A percentile compares a stretch with the other conserved stretches of the same genome.
phyloP scores from a whole-genome alignment of 1,140 invertebrate species.

The Ostrea denselamellosa region DNA sequence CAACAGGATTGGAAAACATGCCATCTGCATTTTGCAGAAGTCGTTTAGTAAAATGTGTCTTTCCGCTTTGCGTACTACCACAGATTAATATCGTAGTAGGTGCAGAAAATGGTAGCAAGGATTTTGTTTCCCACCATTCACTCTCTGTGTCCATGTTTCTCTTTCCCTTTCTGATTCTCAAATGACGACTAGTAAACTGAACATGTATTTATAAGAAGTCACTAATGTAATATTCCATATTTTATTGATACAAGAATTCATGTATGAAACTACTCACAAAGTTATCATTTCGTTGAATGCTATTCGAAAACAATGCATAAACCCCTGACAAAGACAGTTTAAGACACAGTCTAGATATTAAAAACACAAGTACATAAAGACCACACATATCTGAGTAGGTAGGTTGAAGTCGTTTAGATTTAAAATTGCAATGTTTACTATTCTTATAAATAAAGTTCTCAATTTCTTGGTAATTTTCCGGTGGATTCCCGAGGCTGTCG shows the following conservation, averaged over 20 bases:
- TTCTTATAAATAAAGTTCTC: conserved; percentile 45
- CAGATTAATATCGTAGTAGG: too few species aligned
- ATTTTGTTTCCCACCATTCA: too few species aligned
- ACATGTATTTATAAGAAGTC: conserved; percentile 20
- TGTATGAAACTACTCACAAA: conserved; percentile 36
- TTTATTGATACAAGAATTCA: conserved; percentile 41
- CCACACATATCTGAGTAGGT: conserved; percentile 5
- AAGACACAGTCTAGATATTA: background rate
- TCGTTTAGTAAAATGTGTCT: too few species aligned
- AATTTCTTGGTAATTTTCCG: conserved; percentile 10
- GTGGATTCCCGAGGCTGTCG: conserved; percentile 44
- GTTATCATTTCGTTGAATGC: background rate
- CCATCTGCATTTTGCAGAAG: too few species aligned
- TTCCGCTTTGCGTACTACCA: too few species aligned
- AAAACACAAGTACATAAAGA: conserved; percentile 43
- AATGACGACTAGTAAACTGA: background rate
- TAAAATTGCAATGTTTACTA: background rate
- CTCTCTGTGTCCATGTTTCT: too few species aligned
- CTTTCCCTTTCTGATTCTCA: too few species aligned
- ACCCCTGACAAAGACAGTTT: too few species aligned
- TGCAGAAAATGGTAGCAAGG: too few species aligned
- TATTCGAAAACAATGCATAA: too few species aligned
- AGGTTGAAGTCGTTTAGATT: too few species aligned
- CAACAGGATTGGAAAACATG: too few species aligned
- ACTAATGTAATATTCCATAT: background rate